Conservation (phyloP, 2,888 invertebrate genomes). For the Eupithecia inturbata region DNA sequence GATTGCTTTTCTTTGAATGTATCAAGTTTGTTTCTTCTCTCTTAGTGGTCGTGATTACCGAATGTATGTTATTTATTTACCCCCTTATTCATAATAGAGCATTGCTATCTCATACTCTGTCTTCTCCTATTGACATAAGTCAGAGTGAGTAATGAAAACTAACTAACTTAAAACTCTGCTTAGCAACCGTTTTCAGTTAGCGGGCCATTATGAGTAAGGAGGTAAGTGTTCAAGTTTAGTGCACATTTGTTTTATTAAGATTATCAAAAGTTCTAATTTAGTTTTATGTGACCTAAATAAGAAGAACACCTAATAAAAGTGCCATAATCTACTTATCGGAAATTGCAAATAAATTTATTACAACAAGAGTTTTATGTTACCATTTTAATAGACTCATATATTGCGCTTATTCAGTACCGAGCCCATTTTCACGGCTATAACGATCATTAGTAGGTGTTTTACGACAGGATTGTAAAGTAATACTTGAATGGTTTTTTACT, state of each 20-base stretch:
- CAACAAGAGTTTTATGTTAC: constrained; percentile 70
- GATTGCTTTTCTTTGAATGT: constrained; percentile 6
- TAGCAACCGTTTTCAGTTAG: too few relatives aligned
- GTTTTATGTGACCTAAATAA: not conserved
- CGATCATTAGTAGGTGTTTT: constrained; percentile 76
- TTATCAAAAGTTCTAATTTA: not conserved
- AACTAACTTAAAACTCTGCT: too few relatives aligned
- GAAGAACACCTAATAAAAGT: not conserved
- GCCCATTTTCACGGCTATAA: constrained; percentile 73
- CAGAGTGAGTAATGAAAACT: too few relatives aligned
- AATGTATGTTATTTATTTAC: not conserved
- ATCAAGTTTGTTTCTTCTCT: not conserved
- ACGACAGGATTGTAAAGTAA: constrained; percentile 50
- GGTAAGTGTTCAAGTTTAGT: not conserved
- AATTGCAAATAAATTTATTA: constrained; percentile 69
- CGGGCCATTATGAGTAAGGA: too few relatives aligned
- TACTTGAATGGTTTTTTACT: constrained; percentile 1
- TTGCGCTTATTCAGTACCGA: constrained; percentile 70
- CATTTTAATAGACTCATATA: constrained; percentile 76
- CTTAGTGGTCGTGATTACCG: not conserved
- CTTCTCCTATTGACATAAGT: too few relatives aligned
- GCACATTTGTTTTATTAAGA: not conserved
- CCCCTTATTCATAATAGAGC: too few relatives aligned
- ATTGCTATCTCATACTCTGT: too few relatives aligned
- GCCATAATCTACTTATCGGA: constrained; percentile 55